Conservation (phyloP, 2,797 vertebrate species). For the Apogon talboti region DNA sequence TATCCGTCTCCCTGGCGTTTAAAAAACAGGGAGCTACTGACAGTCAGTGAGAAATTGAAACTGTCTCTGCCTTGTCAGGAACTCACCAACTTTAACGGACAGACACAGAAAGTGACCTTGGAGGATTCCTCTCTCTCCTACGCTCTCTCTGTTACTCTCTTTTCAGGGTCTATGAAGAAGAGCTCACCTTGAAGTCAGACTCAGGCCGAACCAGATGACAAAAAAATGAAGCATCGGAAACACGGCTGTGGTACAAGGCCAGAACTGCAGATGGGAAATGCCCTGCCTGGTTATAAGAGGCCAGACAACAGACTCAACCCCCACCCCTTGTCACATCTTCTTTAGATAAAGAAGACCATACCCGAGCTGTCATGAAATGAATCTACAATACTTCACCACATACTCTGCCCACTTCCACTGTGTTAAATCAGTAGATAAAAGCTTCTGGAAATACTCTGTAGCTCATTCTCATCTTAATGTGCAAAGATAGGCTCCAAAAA, state of each 20-base stretch:
- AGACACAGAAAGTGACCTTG: slow-evolving; percentile 75
- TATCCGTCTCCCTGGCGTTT: slow-evolving; percentile 70
- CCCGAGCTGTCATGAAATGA: slow-evolving; percentile 30
- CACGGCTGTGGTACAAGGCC: slow-evolving; percentile 56
- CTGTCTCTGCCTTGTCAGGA: slow-evolving; percentile 77
- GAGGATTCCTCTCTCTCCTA: slow-evolving; percentile 47
- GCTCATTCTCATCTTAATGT: no score
- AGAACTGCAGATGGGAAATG: slow-evolving; percentile 50
- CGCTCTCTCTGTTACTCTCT: slow-evolving; percentile 11
- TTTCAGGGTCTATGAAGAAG: slow-evolving; percentile 25
- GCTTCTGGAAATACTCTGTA: no score
- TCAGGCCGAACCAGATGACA: slow-evolving; percentile 41
- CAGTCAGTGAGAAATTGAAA: slow-evolving; percentile 79
- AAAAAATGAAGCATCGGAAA: slow-evolving; percentile 67
- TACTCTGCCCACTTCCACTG: not conserved
- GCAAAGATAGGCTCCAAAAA: not conserved
- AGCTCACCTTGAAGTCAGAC: slow-evolving; percentile 60
- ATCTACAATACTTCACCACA: not conserved
- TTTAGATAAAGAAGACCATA: slow-evolving; percentile 28
- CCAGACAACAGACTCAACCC: slow-evolving; percentile 36
- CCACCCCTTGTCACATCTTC: slow-evolving; percentile 18
- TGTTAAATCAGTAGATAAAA: no score
- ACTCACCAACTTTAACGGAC: slow-evolving; percentile 70
- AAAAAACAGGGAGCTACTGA: slow-evolving; percentile 70
- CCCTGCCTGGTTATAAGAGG: slow-evolving; percentile 45